Conservation (phyloP, 2,888 invertebrate genomes). For the Leptothorax acervorum region DNA sequence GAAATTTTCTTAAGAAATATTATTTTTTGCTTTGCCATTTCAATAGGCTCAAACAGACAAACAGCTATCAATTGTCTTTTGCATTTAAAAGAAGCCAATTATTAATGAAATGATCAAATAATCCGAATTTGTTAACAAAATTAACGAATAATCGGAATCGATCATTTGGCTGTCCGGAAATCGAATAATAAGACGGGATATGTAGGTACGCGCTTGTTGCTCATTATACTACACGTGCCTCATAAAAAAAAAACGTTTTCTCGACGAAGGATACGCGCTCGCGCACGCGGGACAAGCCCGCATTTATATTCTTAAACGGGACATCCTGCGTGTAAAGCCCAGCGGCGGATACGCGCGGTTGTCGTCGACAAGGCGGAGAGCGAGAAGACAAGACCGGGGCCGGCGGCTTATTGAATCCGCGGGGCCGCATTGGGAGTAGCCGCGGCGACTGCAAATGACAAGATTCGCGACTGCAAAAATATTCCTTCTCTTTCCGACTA, state of each 20-base stretch:
- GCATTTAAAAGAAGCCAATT: background rate
- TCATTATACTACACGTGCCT: slow-evolving; percentile 15
- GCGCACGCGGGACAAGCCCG: slow-evolving; percentile 22
- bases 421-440: slow-evolving; percentile 46
- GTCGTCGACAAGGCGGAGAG: slow-evolving; percentile 49
- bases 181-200: background rate
- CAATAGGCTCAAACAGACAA: background rate
- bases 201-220: background rate
- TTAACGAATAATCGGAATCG: background rate
- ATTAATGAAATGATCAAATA: background rate
- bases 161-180: background rate
- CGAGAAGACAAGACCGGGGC: slow-evolving; percentile 35
- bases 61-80: background rate
- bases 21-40: background rate
- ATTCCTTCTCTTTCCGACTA: slow-evolving; percentile 35
- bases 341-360: slow-evolving; percentile 56
- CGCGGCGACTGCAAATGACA: slow-evolving; percentile 60
- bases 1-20: background rate
- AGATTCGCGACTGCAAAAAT: slow-evolving; percentile 56
- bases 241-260: slow-evolving; percentile 9
- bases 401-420: slow-evolving; percentile 58
- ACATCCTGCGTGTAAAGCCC: slow-evolving; percentile 65
- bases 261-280: slow-evolving; percentile 41
- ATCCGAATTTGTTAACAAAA: background rate
- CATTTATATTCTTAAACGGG: slow-evolving; percentile 70